These are phyloP conservation scores for Griposia aprilina DNA, from an alignment of 2,888 invertebrate genomes.

Conservation along the genomic window DNA sequence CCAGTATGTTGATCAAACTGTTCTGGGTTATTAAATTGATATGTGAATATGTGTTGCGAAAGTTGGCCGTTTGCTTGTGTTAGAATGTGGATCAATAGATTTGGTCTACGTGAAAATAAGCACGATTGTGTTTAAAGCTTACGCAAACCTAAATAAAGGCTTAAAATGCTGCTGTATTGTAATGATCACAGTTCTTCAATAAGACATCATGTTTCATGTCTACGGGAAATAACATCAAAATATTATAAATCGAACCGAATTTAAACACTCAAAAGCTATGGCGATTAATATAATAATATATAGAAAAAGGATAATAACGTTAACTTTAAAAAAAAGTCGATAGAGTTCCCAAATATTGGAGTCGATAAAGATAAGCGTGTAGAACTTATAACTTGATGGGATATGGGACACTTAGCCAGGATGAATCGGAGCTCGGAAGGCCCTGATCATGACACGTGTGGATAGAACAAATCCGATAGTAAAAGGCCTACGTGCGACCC, in stretches of 20 bases:
- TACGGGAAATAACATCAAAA: not conserved
- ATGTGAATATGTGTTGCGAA: conserved; percentile 51
- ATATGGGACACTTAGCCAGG: too few relatives aligned
- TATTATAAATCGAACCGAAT: too few relatives aligned
- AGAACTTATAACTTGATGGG: not conserved
- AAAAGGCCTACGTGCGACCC: too few relatives aligned
- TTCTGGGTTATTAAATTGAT: conserved; percentile 60
- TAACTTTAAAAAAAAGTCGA: not conserved
- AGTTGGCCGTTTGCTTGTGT: conserved; percentile 41
- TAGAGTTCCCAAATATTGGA: not conserved
- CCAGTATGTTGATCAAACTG: conserved; percentile 65
- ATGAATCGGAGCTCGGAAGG: not conserved
- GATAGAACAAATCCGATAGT: not conserved
- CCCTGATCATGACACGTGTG: not conserved
- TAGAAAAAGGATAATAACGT: not conserved
- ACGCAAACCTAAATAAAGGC: too few relatives aligned
- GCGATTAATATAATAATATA: too few relatives aligned
- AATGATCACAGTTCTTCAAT: not conserved
- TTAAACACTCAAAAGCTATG: too few relatives aligned
- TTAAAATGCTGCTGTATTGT: too few relatives aligned
- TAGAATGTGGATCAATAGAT: conserved; percentile 23
- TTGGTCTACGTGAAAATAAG: not conserved
- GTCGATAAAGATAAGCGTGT: too few relatives aligned
- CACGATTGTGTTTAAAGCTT: not conserved
- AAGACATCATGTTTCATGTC: not conserved